Base-by-base conservation (phyloP, 2,113 vertebrate genomes). In the Centropristis striata region DNA sequence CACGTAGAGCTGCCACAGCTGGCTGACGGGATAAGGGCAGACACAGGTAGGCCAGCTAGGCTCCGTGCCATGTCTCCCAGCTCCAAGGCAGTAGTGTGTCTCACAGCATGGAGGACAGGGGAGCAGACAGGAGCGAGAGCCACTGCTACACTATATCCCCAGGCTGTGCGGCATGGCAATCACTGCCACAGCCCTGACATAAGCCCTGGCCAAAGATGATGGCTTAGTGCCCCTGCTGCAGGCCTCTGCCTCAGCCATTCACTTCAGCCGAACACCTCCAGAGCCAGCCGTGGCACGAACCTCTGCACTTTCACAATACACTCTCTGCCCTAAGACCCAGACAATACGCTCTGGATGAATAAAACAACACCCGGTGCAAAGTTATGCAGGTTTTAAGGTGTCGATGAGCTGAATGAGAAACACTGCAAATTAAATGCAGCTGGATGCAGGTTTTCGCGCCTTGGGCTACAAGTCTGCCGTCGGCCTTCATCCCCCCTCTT, bases 21-120 rank as follows among this genome's bases (percentile, higher is more conserved):
- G 88, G 77, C 74, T 90, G 86, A 80, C 68, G 63, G 89, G 85
- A 92, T 91, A 85, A 88, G 82, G 70, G 44, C 80, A 91, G 84
- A 86, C 67, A 59, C 78, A 92, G 89, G 87, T 87, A 89, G 85
- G 82, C 84, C 83, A 83, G 83, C 80, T 23, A 76, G 80, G 82
- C 75, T 75, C 57, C 0, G 14, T 78, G 90, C 84, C 84, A 87
- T 47, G 23, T 63, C 76, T 86, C 70, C 53, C 21, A 58, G 83
- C 86, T 90, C 67, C 86, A 51, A 67, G 80, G 51, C 68, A 80
- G 78, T 5, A 51, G 72, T 70, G 66, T 83, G 84, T 90, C 82
- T 87, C 83, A 50, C 61, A 76, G 83, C 63, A 75, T 49, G 78
- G 81, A 83, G 75, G 75, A 83, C 51, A 27, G 66, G 57, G 60